These are phyloP conservation scores for Physella acuta DNA, from an alignment of 1,140 invertebrate genomes.

Conservation along the genomic window DNA sequence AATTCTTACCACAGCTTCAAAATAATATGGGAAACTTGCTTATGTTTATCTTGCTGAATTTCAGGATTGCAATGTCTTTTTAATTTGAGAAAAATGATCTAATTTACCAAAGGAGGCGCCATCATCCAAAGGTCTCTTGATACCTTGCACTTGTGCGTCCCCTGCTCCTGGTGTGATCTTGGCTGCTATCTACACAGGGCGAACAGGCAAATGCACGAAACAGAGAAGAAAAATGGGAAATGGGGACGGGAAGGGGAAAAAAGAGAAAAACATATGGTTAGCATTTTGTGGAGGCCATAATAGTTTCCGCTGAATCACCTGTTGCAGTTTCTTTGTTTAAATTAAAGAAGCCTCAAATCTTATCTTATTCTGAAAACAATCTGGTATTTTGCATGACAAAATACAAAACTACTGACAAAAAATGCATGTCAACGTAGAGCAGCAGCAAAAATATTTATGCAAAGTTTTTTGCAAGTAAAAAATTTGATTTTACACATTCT, in stretches of 20 bases:
- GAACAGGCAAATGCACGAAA: constrained; percentile 31
- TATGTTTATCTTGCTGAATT: not conserved
- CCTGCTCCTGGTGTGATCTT: constrained; percentile 75
- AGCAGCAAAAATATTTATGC: no score
- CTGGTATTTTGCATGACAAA: constrained; percentile 3
- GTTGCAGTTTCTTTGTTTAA: constrained; percentile 11
- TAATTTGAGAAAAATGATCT: constrained; percentile 28
- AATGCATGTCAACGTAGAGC: not conserved
- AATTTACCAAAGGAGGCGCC: constrained; percentile 64
- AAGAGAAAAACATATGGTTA: constrained; percentile 22
- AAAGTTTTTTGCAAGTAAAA: no score
- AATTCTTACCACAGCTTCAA: no score
- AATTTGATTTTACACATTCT: no score
- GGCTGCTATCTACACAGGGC: constrained; percentile 74
- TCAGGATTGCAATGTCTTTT: not conserved
- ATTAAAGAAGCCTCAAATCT: not conserved
- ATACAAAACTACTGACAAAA: not conserved
- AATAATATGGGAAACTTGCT: no score
- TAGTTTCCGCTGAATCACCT: constrained; percentile 8
- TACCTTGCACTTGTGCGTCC: constrained; percentile 61
- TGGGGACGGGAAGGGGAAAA: constrained; percentile 1
- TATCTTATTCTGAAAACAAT: constrained; percentile 12
- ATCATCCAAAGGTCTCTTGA: constrained; percentile 76
- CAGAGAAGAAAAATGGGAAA: constrained; percentile 26
- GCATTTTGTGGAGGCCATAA: not conserved